These are phyloP conservation scores for Paratrypauchen microcephalus DNA, from an alignment of 2,797 vertebrate species.

Conservation along the genomic window DNA sequence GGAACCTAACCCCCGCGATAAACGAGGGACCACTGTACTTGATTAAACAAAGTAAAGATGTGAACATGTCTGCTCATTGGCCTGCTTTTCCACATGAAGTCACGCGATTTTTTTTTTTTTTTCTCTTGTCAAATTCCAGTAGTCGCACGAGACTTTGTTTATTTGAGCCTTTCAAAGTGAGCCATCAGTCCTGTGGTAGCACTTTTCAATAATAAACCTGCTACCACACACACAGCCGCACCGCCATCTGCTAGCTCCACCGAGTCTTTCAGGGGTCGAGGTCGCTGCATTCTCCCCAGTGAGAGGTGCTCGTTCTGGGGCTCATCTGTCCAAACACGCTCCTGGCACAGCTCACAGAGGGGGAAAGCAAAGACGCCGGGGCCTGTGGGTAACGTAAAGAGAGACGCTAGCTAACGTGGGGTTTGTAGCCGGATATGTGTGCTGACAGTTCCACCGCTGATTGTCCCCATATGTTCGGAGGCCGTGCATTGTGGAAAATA, in stretches of 20 bases:
- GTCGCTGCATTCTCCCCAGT: slow-evolving; percentile 27
- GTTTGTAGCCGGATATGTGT: slow-evolving; percentile 50
- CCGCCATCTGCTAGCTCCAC: slow-evolving; percentile 2
- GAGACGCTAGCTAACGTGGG: slow-evolving; percentile 28
- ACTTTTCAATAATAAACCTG: slow-evolving; percentile 12
- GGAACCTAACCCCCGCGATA: no score
- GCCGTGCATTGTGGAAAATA: slow-evolving; percentile 29
- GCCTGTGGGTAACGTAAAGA: slow-evolving; percentile 43
- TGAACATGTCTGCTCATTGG: not conserved
- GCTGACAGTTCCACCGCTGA: slow-evolving; percentile 64
- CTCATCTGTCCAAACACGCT: slow-evolving; percentile 64
- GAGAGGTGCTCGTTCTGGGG: slow-evolving; percentile 37
- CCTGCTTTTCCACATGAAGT: not conserved
- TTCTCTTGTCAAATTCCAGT: not conserved
- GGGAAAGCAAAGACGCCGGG: slow-evolving; percentile 29
- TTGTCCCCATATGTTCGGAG: slow-evolving; percentile 64
- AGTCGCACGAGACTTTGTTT: slow-evolving; percentile 12
- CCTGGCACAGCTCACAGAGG: slow-evolving; percentile 34
- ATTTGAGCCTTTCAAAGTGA: slow-evolving; percentile 9
- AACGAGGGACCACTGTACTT: no score
- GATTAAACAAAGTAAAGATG: not conserved
- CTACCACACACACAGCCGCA: slow-evolving; percentile 15
- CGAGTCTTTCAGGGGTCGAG: slow-evolving; percentile 28
- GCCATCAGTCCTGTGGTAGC: slow-evolving; percentile 8
- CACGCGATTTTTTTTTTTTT: not conserved